These are phyloP conservation scores for Drosophila sucinea DNA, from an alignment of 1,140 invertebrate genomes.

Conservation along the genomic window DNA sequence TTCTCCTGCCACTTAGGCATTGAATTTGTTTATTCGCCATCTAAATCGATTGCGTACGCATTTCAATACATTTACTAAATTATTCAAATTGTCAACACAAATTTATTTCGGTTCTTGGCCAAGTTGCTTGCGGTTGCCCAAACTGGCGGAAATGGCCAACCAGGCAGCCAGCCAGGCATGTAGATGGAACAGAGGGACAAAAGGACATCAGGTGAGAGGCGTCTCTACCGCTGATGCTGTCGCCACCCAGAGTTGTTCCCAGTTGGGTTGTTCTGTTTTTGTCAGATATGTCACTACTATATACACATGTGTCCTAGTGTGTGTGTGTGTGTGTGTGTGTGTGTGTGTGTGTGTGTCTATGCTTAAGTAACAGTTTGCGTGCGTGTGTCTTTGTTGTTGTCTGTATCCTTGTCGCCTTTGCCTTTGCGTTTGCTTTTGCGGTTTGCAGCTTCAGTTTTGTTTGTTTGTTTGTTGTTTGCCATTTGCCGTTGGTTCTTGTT, in stretches of 20 bases:
- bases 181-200: no score
- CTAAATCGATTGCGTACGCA: slow-evolving; percentile 62
- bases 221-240: slow-evolving; percentile 7
- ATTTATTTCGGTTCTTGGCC: slow-evolving; percentile 57
- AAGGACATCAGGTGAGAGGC: slow-evolving; percentile 5
- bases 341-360: slow-evolving; percentile 17
- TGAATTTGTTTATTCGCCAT: neutral
- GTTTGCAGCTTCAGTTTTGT: slow-evolving; percentile 31
- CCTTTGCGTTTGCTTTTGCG: slow-evolving; percentile 54
- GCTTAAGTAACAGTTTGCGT: slow-evolving; percentile 42
- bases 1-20: neutral
- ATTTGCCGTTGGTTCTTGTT: slow-evolving; percentile 44
- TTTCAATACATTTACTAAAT: slow-evolving; percentile 66
- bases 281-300: slow-evolving; percentile 44
- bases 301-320: neutral
- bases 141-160: slow-evolving; percentile 60
- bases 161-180: slow-evolving; percentile 4
- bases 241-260: slow-evolving; percentile 35
- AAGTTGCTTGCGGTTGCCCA: slow-evolving; percentile 52
- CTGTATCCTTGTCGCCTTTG: slow-evolving; percentile 37
- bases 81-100: slow-evolving; percentile 75
- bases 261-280: slow-evolving; percentile 40
- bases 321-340: slow-evolving; percentile 10
- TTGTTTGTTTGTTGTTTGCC: slow-evolving; percentile 52
- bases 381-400: slow-evolving; percentile 25